Evolutionary conservation across 2,113 vertebrate genomes (phyloP), one percentile per base, ranked within the genome.

Genomic region (Tyto alba): DNA sequence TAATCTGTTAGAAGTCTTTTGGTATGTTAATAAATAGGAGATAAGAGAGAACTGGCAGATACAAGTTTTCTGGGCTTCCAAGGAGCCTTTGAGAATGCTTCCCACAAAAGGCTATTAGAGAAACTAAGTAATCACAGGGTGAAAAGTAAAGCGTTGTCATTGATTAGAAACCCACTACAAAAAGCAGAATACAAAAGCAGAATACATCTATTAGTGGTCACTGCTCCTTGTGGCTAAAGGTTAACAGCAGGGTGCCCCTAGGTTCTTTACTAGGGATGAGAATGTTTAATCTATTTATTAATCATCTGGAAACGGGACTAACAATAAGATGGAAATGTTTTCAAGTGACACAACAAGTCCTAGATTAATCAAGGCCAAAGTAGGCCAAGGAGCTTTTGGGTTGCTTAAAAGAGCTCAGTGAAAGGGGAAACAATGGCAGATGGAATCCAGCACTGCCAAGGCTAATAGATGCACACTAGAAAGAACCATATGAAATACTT

Each of bases 231-330:
- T 19, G n/a, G 48, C 60, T 92, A 69, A 78, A 92, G 69, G 56
- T 89, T 90, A 96, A 85, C 62, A 76, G 43, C 59, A 72, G 40
- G 26, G 41, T 77, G 23, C 13, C 18, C 59, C n/a, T 32, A 67
- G 26, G 36, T 78, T 75, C 74, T 72, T 60, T 53, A 48, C 34
- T 83, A 60, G 38, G 27, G 27, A 47, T 50, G 9, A 48, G 29
- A 66, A 29, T 15, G 26, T 69, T 94, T 89, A 67, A 91, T 86
- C 71, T 93, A 34, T 67, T 69, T 95, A 74, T 95, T 92, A 87
- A 89, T 74, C 25, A 55, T 38, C 84, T 68, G 32, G 43, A 92
- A 92, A 68, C 34, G 13, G 43, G n/a, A 79, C 56, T 55, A 80
- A 77, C 62, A 86, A 60, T 45, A 82, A 91, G 32, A 92, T 36